Percentiles rank a stretch among this genome's conserved stretches.
Evolutionary conservation across 2,113 vertebrate genomes (phyloP).

Genomic region (Hydrochoerus hydrochaeris): DNA sequence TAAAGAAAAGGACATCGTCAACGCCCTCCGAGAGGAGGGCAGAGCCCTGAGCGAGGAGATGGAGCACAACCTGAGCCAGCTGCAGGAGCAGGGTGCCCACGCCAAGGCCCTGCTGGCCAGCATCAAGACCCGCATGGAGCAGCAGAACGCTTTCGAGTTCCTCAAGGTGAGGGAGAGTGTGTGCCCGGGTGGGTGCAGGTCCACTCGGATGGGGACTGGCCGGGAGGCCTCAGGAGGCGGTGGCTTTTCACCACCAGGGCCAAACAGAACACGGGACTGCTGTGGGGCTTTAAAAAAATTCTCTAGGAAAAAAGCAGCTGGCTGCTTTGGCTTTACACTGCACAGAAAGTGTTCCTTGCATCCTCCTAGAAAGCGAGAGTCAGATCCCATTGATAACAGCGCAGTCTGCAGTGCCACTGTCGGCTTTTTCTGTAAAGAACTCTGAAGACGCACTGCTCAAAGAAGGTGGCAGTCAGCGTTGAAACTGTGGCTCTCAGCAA

Average conservation of each 20-base stretch:
- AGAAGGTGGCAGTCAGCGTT: not conserved
- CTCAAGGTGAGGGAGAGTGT: constrained; percentile 77
- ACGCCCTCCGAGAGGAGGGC: constrained; percentile 69
- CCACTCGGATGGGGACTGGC: not conserved
- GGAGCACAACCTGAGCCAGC: constrained; percentile 63
- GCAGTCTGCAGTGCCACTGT: not conserved
- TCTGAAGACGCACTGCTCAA: constrained; percentile 47
- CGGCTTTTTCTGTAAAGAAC: constrained; percentile 31
- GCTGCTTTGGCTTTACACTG: constrained; percentile 4
- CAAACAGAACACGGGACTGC: not conserved
- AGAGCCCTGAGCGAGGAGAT: constrained; percentile 71
- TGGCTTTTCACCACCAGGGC: not conserved
- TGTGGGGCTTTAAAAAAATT: not conserved
- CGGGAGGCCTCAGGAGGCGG: not conserved
- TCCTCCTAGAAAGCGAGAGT: not conserved
- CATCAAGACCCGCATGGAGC: constrained; percentile 65
- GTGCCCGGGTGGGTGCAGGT: not conserved
- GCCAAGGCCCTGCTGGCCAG: constrained; percentile 64
- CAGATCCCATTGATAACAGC: not conserved
- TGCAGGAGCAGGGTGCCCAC: constrained; percentile 63
- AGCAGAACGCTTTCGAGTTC: constrained; percentile 74
- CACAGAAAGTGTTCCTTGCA: constrained; percentile 36
- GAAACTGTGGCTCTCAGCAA: not conserved
- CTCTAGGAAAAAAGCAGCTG: constrained; percentile 20
- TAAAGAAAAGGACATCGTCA: constrained; percentile 77